Base-by-base conservation (phyloP, 2,113 vertebrate species). In the Nothobranchius furzeri region DNA sequence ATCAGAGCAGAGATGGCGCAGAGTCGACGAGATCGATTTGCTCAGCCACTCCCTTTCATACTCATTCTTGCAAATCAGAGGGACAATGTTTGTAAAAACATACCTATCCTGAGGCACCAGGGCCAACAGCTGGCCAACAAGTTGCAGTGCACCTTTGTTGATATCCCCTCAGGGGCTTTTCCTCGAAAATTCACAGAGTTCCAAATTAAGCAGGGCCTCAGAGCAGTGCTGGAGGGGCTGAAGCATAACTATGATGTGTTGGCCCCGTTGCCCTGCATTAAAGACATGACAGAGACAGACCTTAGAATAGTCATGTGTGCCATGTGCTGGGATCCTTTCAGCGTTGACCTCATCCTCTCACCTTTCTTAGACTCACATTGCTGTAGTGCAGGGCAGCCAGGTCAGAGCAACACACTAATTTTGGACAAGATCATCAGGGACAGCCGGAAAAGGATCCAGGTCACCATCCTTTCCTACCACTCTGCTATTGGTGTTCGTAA, bases 241-340 rank as follows among this genome's bases (percentile, higher is more conserved):
- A 99, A 98, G 94, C 96, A 96, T 74, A 96, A 94, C 90, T 95
- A 95, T 70, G 96, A 98, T 76, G 92, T 96, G 72, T 92, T 97
- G 68, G 95, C 92, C 62, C 96, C 96, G 0, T 88, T 95, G 90
- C 96, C 97, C 8, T 95, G 91, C 52, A 97, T 96, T 91, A 99
- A 98, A 86, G 97, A 99, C 88, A 88, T 97, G 72, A 96, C 97
- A 2, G 98, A 99, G 92, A 95, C 95, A 1, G 97, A 99, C 80
- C 90, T 99, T 42, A 93, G 97, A 78, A 98, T 99, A 48, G 96
- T 99, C 37, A 99, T 99, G 97, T 99, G 97, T 82, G 96, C 96
- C 72, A 98, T 99, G 97, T 99, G 98, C 90, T 97, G 97, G 52
- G 98, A 99, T 90, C 97, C 97, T 0, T 99, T 99, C 80, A 98